Evolutionary conservation across 2,888 invertebrate genomes (phyloP).

Genomic region (Nomada fucata): DNA sequence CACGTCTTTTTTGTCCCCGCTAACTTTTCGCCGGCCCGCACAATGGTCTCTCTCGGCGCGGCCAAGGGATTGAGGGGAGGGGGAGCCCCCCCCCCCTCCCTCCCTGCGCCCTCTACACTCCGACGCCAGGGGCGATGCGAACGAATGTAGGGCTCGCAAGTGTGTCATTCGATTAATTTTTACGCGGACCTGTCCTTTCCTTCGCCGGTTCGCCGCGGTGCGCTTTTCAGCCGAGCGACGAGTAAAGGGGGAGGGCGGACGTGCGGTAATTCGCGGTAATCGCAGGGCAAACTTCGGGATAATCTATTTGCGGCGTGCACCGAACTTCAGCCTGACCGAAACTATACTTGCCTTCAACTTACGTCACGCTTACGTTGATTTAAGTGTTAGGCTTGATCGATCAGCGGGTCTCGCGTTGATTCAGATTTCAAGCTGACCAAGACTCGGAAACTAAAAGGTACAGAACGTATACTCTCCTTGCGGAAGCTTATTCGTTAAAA

Average conservation of each 20-base stretch:
- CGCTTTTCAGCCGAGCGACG: background rate
- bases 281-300: background rate
- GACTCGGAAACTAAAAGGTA: background rate
- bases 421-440: no score
- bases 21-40: slow-evolving; percentile 45
- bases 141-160: slow-evolving; percentile 9
- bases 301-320: no score
- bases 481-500: background rate
- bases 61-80: background rate
- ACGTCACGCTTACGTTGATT: no score
- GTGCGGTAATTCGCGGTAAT: background rate
- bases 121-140: background rate
- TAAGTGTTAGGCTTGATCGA: no score
- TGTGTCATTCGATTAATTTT: slow-evolving; percentile 44
- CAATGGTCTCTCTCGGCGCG: slow-evolving; percentile 10
- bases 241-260: background rate
- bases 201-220: background rate
- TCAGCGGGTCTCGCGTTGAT: no score
- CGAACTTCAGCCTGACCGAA: no score
- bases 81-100: no score
- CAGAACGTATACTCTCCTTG: background rate
- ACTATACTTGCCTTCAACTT: no score
- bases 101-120: background rate
- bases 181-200: slow-evolving; percentile 1
- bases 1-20: slow-evolving; percentile 61